phyloP scores from a whole-genome alignment of 2,113 vertebrate genomes.

The Haliaeetus leucogaster region DNA sequence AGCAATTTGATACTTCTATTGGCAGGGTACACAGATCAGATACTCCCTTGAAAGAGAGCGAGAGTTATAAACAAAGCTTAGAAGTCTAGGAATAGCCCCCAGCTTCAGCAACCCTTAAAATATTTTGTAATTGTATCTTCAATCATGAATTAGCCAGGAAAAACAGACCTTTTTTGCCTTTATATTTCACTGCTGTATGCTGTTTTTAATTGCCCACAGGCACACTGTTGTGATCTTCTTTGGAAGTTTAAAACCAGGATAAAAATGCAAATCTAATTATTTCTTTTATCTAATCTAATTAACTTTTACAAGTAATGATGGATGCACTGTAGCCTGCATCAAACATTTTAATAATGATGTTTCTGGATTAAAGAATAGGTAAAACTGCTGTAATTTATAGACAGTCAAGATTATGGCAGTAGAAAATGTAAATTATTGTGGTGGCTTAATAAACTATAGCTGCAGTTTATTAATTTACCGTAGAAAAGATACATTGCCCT shows the following conservation, averaged over 20 bases:
- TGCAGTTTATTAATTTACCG: constrained; percentile 25
- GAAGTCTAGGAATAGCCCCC: constrained; percentile 78
- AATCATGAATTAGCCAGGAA: constrained; percentile 73
- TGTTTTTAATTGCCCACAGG: constrained; percentile 77
- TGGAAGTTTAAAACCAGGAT: constrained; percentile 74
- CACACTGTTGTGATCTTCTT: constrained; percentile 75
- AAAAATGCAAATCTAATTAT: constrained; percentile 84
- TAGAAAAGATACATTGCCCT: background rate
- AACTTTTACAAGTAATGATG: constrained; percentile 77
- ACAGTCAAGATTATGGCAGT: constrained; percentile 21
- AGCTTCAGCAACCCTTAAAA: constrained; percentile 81
- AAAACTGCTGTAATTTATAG: constrained; percentile 59
- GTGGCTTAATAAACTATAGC: constrained; percentile 33
- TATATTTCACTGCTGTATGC: constrained; percentile 68
- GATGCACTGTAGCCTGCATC: constrained; percentile 68
- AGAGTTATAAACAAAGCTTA: constrained; percentile 76
- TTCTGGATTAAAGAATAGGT: constrained; percentile 77
- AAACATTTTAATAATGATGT: constrained; percentile 75
- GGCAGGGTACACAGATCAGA: constrained; percentile 68
- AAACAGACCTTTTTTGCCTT: constrained; percentile 71
- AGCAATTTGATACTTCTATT: constrained; percentile 78
- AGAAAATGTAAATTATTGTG: constrained; percentile 58
- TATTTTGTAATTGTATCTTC: constrained; percentile 81
- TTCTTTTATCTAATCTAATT: constrained; percentile 82
- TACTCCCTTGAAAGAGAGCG: constrained; percentile 66